Conservation (phyloP, 2,797 vertebrate genomes). For the Todus mexicanus region DNA sequence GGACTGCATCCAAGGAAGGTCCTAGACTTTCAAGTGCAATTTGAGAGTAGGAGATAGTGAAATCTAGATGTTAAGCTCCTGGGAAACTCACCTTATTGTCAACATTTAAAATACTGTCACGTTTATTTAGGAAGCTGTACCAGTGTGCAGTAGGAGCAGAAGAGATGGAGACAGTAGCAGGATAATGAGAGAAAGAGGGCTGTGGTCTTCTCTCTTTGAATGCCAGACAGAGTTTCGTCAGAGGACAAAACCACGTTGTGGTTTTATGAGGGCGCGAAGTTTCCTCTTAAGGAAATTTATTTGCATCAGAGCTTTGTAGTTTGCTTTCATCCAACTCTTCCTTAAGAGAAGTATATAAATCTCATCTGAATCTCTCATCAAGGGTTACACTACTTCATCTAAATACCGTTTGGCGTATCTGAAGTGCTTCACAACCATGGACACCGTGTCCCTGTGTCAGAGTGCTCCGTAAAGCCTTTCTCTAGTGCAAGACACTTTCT, state of each 20-base stretch:
- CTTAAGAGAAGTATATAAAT: no score
- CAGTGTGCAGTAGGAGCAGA: background rate
- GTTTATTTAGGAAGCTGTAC: background rate
- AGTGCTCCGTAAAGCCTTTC: background rate
- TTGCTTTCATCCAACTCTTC: background rate
- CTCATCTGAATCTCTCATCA: background rate
- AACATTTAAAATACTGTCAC: accelerated
- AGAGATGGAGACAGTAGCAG: background rate
- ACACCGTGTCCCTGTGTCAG: accelerated
- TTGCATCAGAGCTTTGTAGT: background rate
- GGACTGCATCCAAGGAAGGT: background rate
- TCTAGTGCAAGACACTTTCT: background rate
- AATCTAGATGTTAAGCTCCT: background rate
- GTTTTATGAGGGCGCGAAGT: background rate
- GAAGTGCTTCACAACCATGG: background rate
- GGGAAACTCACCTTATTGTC: background rate
- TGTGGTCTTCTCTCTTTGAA: background rate
- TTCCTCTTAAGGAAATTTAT: background rate
- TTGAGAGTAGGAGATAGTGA: background rate
- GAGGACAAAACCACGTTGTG: background rate
- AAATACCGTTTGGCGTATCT: background rate
- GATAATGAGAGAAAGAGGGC: background rate
- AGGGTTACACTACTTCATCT: background rate
- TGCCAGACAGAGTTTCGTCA: background rate
- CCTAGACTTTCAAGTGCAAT: background rate